Percentiles rank a stretch among this genome's conserved stretches.
phyloP scores from a whole-genome alignment of 2,888 invertebrate genomes.

The Leptopilina drosophilae region DNA sequence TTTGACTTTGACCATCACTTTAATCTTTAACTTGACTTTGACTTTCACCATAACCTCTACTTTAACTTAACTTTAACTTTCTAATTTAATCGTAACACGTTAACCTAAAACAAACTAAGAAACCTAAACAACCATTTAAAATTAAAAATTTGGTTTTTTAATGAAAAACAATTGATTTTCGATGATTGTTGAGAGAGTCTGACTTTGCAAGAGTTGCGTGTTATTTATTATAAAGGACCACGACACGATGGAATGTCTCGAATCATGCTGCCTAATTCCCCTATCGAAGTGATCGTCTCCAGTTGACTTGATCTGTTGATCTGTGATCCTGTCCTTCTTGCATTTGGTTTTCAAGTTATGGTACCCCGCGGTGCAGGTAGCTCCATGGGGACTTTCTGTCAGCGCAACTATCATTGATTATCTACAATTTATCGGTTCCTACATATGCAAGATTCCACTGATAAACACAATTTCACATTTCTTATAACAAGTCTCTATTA shows the following conservation, averaged over 20 bases:
- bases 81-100: too few species aligned
- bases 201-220: slow-evolving; percentile 51
- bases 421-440: slow-evolving; percentile 20
- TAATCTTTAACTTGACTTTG: too few species aligned
- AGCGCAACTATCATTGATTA: slow-evolving; percentile 52
- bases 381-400: slow-evolving; percentile 65
- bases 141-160: background rate
- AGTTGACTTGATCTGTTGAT: slow-evolving; percentile 58
- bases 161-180: background rate
- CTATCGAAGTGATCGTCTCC: slow-evolving; percentile 63
- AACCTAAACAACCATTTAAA: background rate
- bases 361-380: slow-evolving; percentile 68
- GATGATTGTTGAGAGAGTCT: background rate
- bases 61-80: too few species aligned
- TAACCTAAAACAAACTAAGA: too few species aligned
- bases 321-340: slow-evolving; percentile 62
- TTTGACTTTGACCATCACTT: too few species aligned
- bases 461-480: slow-evolving; percentile 12
- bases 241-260: slow-evolving; percentile 67
- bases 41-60: too few species aligned
- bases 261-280: slow-evolving; percentile 73
- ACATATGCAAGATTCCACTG: slow-evolving; percentile 4
- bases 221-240: slow-evolving; percentile 57
- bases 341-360: slow-evolving; percentile 56
- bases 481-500: slow-evolving; percentile 26